Evolutionary conservation across 2,888 invertebrate genomes (phyloP).

Genomic region (Acronicta leporina): DNA sequence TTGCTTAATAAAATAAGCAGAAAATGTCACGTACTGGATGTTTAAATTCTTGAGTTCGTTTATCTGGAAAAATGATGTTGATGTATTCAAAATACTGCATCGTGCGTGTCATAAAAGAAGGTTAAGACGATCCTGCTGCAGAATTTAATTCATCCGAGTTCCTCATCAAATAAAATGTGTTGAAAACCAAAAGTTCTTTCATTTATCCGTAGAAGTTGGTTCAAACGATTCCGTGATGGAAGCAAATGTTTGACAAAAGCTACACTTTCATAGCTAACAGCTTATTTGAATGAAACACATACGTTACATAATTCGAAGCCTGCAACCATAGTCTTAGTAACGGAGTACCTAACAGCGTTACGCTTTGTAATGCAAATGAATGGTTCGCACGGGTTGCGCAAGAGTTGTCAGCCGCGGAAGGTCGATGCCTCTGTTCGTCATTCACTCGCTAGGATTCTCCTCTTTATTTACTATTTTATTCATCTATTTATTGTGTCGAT

Average conservation of each 20-base stretch:
- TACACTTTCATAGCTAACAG: slow-evolving; percentile 16
- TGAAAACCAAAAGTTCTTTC: too few relatives aligned
- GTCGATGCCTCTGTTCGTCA: slow-evolving; percentile 58
- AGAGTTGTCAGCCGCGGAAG: slow-evolving; percentile 52
- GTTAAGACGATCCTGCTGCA: not conserved
- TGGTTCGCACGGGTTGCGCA: slow-evolving; percentile 60
- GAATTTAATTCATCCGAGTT: too few relatives aligned
- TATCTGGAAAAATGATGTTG: not conserved
- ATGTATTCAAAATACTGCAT: not conserved
- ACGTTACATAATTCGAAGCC: slow-evolving; percentile 35
- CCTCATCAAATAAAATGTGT: too few relatives aligned
- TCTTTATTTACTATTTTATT: slow-evolving; percentile 42
- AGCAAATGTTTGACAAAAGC: not conserved
- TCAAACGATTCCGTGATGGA: too few relatives aligned
- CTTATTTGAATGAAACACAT: slow-evolving; percentile 23
- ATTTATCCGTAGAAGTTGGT: too few relatives aligned
- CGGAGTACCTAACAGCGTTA: slow-evolving; percentile 50
- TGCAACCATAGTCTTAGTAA: slow-evolving; percentile 22
- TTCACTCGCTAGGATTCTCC: slow-evolving; percentile 37
- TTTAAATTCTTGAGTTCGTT: not conserved
- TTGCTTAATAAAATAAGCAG: too few relatives aligned
- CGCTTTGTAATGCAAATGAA: slow-evolving; percentile 61
- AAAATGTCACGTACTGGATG: slow-evolving; percentile 13
- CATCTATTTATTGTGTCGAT: slow-evolving; percentile 4
- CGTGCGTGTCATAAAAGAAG: not conserved